These are phyloP conservation scores for Anhinga rufa DNA, from an alignment of 2,113 vertebrate genomes.

Conservation along the genomic window DNA sequence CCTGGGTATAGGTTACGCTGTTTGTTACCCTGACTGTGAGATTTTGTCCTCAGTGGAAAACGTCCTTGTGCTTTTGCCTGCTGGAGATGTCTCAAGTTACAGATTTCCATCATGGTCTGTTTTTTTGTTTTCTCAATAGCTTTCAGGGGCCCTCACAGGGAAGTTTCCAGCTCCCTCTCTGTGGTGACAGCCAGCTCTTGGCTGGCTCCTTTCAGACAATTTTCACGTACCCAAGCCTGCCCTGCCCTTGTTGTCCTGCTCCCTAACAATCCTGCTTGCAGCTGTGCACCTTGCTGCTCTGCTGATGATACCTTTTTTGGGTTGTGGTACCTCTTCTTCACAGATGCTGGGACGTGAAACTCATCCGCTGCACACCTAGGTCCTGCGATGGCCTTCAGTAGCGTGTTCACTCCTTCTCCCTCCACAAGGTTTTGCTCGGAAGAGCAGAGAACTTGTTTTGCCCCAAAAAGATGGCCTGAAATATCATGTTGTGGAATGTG, in stretches of 20 bases:
- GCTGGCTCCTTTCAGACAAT: neutral
- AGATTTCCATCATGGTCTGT: neutral
- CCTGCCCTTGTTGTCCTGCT: neutral
- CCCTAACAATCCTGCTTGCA: neutral
- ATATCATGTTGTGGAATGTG: neutral
- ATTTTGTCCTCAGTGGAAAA: neutral
- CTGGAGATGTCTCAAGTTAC: slow-evolving; percentile 10
- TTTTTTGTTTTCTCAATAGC: neutral
- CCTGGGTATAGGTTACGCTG: neutral
- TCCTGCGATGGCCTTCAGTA: neutral
- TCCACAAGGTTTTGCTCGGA: neutral
- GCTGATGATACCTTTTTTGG: neutral
- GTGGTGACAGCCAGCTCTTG: neutral
- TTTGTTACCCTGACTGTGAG: neutral
- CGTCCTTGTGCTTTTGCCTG: neutral
- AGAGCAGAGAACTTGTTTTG: neutral
- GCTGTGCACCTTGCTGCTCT: neutral
- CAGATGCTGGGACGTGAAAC: neutral
- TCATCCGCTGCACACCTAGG: neutral
- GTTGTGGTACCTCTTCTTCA: neutral
- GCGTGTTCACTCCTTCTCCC: neutral
- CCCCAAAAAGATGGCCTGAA: neutral
- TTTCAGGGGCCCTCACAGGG: neutral
- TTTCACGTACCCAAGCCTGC: neutral
- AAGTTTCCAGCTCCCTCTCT: neutral